These are phyloP conservation scores for Paradisaea rubra DNA, from an alignment of 2,113 vertebrate genomes.

Conservation along the genomic window DNA sequence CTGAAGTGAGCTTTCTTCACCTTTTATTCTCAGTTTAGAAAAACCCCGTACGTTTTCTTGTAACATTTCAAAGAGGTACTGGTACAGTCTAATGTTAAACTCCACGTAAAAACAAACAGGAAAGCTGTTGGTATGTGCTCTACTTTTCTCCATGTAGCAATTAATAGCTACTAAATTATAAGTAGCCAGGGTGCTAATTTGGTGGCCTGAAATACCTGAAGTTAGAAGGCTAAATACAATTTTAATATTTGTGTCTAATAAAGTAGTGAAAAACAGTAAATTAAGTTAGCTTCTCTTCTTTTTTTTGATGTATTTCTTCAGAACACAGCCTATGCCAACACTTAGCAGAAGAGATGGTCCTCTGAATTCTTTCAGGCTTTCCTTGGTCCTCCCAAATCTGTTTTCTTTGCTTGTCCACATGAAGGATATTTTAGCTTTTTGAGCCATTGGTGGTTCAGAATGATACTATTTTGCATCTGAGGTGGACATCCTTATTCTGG, in stretches of 20 bases:
- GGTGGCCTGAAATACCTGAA: neutral
- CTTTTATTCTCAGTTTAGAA: neutral
- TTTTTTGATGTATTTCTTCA: neutral
- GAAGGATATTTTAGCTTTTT: neutral
- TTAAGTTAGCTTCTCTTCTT: neutral
- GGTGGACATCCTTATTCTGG: neutral
- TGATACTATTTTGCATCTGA: rapidly evolving
- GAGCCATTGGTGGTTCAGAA: neutral
- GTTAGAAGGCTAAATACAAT: neutral
- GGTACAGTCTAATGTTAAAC: neutral
- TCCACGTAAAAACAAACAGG: neutral
- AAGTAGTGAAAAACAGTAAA: neutral
- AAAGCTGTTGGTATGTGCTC: neutral
- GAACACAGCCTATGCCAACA: neutral
- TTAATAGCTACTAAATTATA: neutral
- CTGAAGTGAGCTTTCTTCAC: neutral
- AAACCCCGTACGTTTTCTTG: neutral
- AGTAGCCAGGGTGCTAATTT: neutral
- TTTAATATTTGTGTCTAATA: neutral
- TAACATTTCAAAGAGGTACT: neutral
- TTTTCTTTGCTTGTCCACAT: neutral
- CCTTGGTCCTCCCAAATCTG: neutral
- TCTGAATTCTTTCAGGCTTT: neutral
- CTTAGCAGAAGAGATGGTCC: neutral
- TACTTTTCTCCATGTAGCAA: neutral